A percentile compares a stretch with the other conserved stretches of the same genome.
Conservation (phyloP, 2,888 invertebrate genomes). For the Leptura quadrifasciata region DNA sequence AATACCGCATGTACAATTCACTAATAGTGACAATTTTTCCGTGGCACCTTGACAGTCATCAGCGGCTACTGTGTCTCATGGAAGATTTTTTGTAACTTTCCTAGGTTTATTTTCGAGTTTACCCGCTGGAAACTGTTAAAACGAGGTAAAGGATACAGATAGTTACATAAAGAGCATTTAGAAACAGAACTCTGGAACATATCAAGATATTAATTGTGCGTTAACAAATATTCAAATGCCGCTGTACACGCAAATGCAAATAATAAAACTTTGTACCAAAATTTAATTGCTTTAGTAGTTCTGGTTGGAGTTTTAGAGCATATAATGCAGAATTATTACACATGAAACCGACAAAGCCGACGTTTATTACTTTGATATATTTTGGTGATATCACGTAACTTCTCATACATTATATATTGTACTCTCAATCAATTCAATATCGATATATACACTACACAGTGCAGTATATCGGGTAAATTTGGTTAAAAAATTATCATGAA, state of each 20-base stretch:
- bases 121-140: too few species aligned
- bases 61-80: too few species aligned
- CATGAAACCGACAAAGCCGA: not conserved
- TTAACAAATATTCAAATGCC: not conserved
- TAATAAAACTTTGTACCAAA: not conserved
- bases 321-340: not conserved
- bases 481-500: too few species aligned
- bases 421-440: too few species aligned
- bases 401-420: not conserved
- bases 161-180: not conserved
- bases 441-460: too few species aligned
- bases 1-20: too few species aligned
- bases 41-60: too few species aligned
- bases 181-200: not conserved
- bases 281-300: not conserved
- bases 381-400: not conserved
- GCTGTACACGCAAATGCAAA: not conserved
- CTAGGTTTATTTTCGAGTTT: too few species aligned
- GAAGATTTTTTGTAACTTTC: too few species aligned
- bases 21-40: too few species aligned
- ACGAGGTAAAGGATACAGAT: too few species aligned
- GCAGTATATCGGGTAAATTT: too few species aligned
- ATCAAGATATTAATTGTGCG: not conserved
- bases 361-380: not conserved
- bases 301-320: not conserved